A percentile compares a stretch with the other conserved stretches of the same genome.
Conservation (phyloP, 1,140 invertebrate species). For the Kradibia gibbosae region DNA sequence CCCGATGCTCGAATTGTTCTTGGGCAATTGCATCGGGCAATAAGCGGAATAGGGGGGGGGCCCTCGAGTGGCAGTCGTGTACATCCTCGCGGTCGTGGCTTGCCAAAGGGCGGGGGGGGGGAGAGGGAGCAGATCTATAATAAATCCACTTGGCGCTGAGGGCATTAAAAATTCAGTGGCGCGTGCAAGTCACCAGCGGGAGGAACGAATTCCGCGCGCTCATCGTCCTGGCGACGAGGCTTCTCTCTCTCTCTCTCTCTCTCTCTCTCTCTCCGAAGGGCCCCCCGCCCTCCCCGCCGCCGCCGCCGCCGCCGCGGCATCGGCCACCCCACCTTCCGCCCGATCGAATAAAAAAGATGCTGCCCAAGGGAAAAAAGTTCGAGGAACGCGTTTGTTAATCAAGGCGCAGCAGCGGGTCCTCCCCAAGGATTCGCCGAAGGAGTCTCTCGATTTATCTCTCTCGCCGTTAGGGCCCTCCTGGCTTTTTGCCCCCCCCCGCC, state of each 20-base stretch:
- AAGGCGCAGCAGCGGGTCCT: constrained; percentile 4
- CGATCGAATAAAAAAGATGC: background rate
- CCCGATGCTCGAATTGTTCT: too few relatives aligned
- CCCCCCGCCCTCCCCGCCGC: background rate
- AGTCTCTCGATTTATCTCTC: constrained; percentile 44
- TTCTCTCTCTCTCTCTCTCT: too few relatives aligned
- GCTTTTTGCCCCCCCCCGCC: constrained; percentile 12
- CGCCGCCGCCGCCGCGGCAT: background rate
- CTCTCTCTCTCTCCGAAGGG: background rate
- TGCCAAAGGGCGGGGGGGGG: too few relatives aligned
- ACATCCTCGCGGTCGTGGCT: background rate
- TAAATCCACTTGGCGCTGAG: constrained; percentile 25
- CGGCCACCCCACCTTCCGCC: too few relatives aligned
- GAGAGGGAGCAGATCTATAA: background rate
- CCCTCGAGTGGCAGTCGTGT: background rate
- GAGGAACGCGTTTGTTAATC: constrained; percentile 37
- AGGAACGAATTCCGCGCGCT: background rate
- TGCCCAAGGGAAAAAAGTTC: background rate
- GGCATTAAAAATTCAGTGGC: constrained; percentile 18
- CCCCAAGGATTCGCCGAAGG: constrained; percentile 29
- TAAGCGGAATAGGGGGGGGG: background rate
- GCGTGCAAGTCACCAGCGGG: constrained; percentile 33
- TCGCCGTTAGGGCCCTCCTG: background rate
- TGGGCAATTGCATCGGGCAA: too few relatives aligned
- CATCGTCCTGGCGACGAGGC: background rate